These are phyloP conservation scores for Eupithecia centaureata DNA, from an alignment of 2,888 invertebrate species.

Conservation along the genomic window DNA sequence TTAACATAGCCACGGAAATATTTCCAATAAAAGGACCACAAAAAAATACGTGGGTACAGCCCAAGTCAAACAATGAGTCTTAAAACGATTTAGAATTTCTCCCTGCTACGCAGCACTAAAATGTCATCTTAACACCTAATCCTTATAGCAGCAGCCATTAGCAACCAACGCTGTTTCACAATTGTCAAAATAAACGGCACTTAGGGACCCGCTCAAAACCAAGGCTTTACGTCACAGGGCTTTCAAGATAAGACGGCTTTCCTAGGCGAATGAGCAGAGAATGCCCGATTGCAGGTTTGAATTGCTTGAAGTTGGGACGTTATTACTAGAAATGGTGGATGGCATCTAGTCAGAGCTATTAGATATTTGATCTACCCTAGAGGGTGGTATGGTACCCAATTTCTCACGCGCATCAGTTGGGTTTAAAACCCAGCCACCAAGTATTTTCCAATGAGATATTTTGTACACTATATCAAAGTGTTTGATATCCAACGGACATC, in stretches of 20 bases:
- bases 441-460: too few species aligned
- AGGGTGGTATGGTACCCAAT: background rate
- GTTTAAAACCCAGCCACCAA: background rate
- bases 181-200: constrained; percentile 38
- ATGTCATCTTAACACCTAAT: constrained; percentile 1
- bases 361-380: background rate
- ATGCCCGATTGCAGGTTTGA: constrained; percentile 30
- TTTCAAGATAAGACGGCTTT: constrained; percentile 40
- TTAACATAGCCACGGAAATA: background rate
- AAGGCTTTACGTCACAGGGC: constrained; percentile 39
- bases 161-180: constrained; percentile 28
- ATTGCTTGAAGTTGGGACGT: constrained; percentile 10
- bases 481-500: background rate
- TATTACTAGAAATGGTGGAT: background rate
- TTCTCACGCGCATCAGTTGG: background rate
- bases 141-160: constrained; percentile 26
- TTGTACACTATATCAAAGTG: too few species aligned
- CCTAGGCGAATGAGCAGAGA: constrained; percentile 38
- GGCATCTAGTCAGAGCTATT: background rate
- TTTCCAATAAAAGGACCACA: background rate
- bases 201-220: constrained; percentile 35
- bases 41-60: background rate
- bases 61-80: background rate
- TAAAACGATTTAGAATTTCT: background rate
- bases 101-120: background rate